phyloP scores from a whole-genome alignment of 2,888 invertebrate species.

The Ormyrus pomaceus region DNA sequence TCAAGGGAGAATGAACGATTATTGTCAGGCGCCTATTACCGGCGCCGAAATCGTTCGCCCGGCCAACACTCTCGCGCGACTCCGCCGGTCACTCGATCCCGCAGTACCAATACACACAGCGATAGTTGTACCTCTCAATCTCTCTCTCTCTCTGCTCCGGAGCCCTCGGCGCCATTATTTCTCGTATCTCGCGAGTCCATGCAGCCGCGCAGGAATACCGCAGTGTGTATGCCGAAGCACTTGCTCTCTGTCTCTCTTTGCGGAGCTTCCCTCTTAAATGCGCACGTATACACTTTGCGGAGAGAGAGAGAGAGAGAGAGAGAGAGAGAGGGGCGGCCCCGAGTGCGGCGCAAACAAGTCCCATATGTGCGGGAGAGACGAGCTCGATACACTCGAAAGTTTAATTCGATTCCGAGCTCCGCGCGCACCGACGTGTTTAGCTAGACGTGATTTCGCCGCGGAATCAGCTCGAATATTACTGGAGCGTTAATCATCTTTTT shows the following conservation, averaged over 20 bases:
- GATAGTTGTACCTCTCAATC: neutral
- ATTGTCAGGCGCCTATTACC: slow-evolving; percentile 68
- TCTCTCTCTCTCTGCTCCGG: slow-evolving; percentile 9
- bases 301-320: neutral
- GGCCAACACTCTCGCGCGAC: slow-evolving; percentile 2
- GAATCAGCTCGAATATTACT: too few species aligned
- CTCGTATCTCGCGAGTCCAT: slow-evolving; percentile 71
- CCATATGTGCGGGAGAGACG: neutral
- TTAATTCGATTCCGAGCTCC: slow-evolving; percentile 51
- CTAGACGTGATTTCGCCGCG: slow-evolving; percentile 10
- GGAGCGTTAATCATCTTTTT: too few species aligned
- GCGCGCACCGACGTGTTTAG: slow-evolving; percentile 13
- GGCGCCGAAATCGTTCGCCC: slow-evolving; percentile 44
- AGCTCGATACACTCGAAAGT: slow-evolving; percentile 54
- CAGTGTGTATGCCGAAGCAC: slow-evolving; percentile 14
- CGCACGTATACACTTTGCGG: slow-evolving; percentile 28
- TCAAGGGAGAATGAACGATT: slow-evolving; percentile 66
- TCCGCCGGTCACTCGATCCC: slow-evolving; percentile 32
- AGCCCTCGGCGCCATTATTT: slow-evolving; percentile 66
- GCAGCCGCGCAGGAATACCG: slow-evolving; percentile 58
- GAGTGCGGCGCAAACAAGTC: slow-evolving; percentile 40
- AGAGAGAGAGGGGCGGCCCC: too few species aligned
- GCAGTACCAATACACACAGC: neutral
- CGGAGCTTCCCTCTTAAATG: slow-evolving; percentile 55
- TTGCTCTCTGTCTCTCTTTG: slow-evolving; percentile 29